Evolutionary conservation across 2,797 vertebrate species (phyloP).

Genomic region (Eremophila alpestris): DNA sequence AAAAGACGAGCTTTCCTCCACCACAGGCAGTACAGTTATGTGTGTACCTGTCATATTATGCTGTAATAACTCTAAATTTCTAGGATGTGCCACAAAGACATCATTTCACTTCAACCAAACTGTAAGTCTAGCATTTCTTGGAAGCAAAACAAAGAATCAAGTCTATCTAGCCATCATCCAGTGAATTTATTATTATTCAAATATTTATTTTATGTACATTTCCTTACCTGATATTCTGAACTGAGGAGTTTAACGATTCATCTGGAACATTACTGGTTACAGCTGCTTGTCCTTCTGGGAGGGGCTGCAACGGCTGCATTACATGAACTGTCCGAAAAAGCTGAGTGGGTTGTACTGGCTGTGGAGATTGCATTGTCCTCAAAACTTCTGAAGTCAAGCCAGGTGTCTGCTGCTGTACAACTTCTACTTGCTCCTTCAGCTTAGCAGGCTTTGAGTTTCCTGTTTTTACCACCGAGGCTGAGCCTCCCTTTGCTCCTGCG

Average conservation of each 20-base stretch:
- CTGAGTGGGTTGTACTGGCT: slow-evolving; percentile 84
- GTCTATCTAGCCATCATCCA: neutral
- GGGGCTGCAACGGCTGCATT: slow-evolving; percentile 84
- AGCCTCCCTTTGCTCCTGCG: slow-evolving; percentile 67
- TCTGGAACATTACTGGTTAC: slow-evolving; percentile 70
- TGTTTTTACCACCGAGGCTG: slow-evolving; percentile 74
- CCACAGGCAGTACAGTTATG: neutral
- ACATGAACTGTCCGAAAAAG: slow-evolving; percentile 94
- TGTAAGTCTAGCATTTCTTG: neutral
- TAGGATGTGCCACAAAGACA: neutral
- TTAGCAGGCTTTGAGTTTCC: slow-evolving; percentile 74
- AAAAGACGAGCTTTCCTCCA: neutral
- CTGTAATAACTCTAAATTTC: neutral
- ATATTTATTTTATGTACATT: neutral
- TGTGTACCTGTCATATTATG: rapidly evolving
- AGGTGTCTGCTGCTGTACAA: slow-evolving; percentile 85
- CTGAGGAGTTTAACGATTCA: slow-evolving; percentile 65
- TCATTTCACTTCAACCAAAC: neutral
- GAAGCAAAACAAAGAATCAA: neutral
- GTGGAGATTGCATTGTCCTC: slow-evolving; percentile 87
- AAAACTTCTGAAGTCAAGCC: slow-evolving; percentile 88
- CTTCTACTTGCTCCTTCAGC: slow-evolving; percentile 76
- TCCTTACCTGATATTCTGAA: slow-evolving; percentile 80
- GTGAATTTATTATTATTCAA: neutral
- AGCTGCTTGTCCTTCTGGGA: slow-evolving; percentile 65